Percentiles rank a stretch among this genome's conserved stretches.
Conservation (phyloP, 2,113 vertebrate genomes). For the Upupa epops region DNA sequence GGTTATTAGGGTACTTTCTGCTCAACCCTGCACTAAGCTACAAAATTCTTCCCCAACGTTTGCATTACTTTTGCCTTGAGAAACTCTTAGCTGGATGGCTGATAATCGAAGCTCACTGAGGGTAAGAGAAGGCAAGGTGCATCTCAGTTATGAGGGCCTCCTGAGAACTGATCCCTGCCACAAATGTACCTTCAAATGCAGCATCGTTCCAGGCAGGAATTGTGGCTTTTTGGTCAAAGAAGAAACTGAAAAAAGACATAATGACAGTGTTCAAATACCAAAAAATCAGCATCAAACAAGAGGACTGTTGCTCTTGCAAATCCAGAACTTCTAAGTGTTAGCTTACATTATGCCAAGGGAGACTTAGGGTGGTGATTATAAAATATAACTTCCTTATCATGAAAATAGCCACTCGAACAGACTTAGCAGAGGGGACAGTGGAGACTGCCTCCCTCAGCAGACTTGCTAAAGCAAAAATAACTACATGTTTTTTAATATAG, state of each 20-base stretch:
- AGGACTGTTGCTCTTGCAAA: background rate
- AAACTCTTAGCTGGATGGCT: background rate
- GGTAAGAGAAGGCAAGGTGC: background rate
- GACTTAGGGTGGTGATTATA: background rate
- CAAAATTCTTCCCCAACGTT: background rate
- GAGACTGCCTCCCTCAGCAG: background rate
- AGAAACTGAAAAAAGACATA: background rate
- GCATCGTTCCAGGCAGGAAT: background rate
- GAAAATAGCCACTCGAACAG: background rate
- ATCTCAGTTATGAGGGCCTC: background rate
- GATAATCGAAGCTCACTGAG: background rate
- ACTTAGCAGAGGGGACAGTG: background rate
- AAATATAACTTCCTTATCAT: background rate
- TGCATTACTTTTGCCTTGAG: background rate
- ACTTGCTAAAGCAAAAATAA: background rate
- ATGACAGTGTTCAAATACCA: background rate
- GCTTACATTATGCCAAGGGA: background rate
- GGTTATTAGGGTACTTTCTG: background rate
- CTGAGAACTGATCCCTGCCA: background rate
- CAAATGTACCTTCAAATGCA: background rate
- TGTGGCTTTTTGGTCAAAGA: background rate
- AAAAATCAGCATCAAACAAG: background rate
- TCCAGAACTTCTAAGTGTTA: background rate
- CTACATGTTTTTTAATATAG: background rate
- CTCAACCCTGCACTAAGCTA: background rate